A percentile compares a stretch with the other conserved stretches of the same genome.
Evolutionary conservation across 2,888 invertebrate species (phyloP).

Genomic region (Phaedon cochleariae): DNA sequence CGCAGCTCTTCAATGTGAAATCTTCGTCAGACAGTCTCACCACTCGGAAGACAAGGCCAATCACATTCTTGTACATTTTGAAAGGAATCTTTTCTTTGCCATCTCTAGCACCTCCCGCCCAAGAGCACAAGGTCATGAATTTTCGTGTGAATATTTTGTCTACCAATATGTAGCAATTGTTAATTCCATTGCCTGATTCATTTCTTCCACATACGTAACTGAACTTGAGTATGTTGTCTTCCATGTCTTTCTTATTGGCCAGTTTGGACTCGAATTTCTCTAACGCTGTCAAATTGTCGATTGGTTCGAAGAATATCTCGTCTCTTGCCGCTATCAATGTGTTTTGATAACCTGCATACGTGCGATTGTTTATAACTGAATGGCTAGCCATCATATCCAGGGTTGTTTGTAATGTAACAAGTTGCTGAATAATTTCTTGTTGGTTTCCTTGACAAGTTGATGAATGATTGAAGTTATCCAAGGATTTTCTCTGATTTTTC

Average conservation of each 20-base stretch:
- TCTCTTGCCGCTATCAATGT: background rate
- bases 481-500: no score
- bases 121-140: constrained; percentile 38
- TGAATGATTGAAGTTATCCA: background rate
- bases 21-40: constrained; percentile 24
- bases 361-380: background rate
- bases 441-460: background rate
- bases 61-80: constrained; percentile 34
- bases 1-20: constrained; percentile 34
- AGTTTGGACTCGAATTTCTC: background rate
- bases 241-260: background rate
- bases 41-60: constrained; percentile 31
- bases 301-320: background rate
- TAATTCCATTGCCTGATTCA: constrained; percentile 26
- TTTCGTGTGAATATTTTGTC: constrained; percentile 37
- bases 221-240: background rate
- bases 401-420: no score
- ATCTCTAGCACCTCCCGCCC: constrained; percentile 34
- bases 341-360: no score
- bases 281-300: background rate
- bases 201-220: constrained; percentile 18
- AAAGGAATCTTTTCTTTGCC: constrained; percentile 38
- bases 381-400: no score
- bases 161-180: constrained; percentile 32
- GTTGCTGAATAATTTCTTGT: background rate